Conservation (phyloP, 2,797 vertebrate genomes). For the Girardinus metallicus region DNA sequence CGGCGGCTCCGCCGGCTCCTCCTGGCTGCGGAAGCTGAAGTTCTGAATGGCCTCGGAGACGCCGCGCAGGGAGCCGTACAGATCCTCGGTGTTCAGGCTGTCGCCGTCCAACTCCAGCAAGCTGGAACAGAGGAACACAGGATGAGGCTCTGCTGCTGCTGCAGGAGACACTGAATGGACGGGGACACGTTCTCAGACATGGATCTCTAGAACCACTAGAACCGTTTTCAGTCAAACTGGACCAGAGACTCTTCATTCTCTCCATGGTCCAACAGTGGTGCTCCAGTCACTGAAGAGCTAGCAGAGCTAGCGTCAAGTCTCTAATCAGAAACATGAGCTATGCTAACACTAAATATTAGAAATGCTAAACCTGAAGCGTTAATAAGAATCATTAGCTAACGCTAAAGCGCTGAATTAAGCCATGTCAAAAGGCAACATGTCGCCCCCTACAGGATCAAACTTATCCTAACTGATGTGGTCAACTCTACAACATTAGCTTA, state of each 20-base stretch:
- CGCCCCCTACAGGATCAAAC: too few relatives aligned
- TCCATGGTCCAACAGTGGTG: neutral
- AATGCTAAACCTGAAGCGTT: too few relatives aligned
- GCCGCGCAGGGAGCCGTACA: conserved; percentile 96
- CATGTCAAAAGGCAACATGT: too few relatives aligned
- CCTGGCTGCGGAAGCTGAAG: conserved; percentile 96
- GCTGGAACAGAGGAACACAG: conserved; percentile 70
- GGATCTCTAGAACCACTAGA: neutral
- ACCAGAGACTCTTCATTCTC: neutral
- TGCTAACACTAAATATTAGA: neutral
- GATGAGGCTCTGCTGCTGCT: neutral
- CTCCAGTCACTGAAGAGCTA: neutral
- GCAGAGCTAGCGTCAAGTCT: neutral
- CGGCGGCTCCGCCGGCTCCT: conserved; percentile 95
- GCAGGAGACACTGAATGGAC: neutral
- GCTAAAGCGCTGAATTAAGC: too few relatives aligned
- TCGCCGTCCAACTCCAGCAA: conserved; percentile 99
- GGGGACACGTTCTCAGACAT: neutral
- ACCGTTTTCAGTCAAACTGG: neutral
- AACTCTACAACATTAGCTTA: neutral
- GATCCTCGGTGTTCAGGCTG: conserved; percentile 99
- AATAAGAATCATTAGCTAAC: too few relatives aligned
- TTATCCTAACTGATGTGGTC: too few relatives aligned
- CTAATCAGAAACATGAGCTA: too few relatives aligned
- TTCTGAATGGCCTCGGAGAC: conserved; percentile 99